Evolutionary conservation across 2,888 invertebrate genomes (phyloP).

Genomic region (Tipula confusa): DNA sequence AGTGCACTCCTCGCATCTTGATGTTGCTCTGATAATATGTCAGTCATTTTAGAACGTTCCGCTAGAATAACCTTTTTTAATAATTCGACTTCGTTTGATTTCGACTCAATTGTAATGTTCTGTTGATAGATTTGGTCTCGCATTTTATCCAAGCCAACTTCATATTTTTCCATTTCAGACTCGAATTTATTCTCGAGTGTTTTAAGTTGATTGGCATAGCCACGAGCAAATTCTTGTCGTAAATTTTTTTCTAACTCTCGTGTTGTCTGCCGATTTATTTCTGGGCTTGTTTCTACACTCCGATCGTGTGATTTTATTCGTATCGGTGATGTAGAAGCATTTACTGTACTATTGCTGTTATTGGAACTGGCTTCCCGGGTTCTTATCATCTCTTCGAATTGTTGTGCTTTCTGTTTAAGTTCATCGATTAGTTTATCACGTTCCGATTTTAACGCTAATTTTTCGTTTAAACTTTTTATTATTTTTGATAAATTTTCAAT

Average conservation of each 20-base stretch:
- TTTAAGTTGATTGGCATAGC: constrained; percentile 60
- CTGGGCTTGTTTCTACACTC: constrained; percentile 46
- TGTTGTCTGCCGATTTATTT: constrained; percentile 43
- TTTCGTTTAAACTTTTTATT: constrained; percentile 45
- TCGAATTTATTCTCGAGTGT: constrained; percentile 50
- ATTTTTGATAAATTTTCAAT: constrained; percentile 44
- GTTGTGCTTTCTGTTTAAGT: constrained; percentile 58
- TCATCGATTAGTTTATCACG: constrained; percentile 59
- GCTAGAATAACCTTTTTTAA: constrained; percentile 47
- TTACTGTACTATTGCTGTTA: constrained; percentile 41
- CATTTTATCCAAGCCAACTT: constrained; percentile 39
- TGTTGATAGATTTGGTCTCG: background rate
- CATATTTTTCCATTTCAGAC: constrained; percentile 26
- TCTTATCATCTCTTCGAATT: constrained; percentile 61
- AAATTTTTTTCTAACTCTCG: constrained; percentile 50
- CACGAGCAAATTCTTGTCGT: constrained; percentile 63
- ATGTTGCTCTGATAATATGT: constrained; percentile 42
- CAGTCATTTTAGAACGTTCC: constrained; percentile 45
- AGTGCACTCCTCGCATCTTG: constrained; percentile 38
- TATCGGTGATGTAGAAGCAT: constrained; percentile 39
- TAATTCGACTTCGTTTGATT: constrained; percentile 45
- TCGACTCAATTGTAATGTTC: constrained; percentile 37
- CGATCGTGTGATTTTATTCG: constrained; percentile 37
- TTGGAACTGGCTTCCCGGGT: constrained; percentile 49
- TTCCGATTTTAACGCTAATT: constrained; percentile 51